Base-by-base conservation (phyloP, 2,797 vertebrate species). In the Darevskia nairensis region DNA sequence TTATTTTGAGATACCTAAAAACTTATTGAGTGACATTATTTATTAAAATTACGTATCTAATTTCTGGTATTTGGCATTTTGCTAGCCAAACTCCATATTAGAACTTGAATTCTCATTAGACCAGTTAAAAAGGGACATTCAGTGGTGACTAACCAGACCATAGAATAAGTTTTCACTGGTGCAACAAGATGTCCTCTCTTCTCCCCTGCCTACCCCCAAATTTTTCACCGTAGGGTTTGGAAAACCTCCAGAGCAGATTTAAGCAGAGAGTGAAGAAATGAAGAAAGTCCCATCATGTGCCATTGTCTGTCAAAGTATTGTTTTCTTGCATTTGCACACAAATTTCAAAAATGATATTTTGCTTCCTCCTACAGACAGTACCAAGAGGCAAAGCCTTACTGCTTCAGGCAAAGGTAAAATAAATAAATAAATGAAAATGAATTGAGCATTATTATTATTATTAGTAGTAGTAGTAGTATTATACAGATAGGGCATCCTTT, bases 351-450 rank as follows among this genome's bases (percentile, higher is more conserved):
- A 82, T 35, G 50, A 69, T 84, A 2, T 88, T 61, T 92, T 91
- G 90, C 91, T 95, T 91, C 80, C 80, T 59, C 91, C 94, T 96
- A 23, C 94, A 99, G 99, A 98, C 98, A 92, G 95, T 98, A 85
- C 98, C 94, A 90, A 98, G 97, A 96, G 98, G 99, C 80, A 97
- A 97, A 94, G 96, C 97, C 82, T 95, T 99, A 86, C 97, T 99
- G 93, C 98, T 99, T 89, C 99, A 99, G 96, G 99, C 99, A 89
- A 99, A 99, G 99, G 99, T 99, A 98, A 95, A 44, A 41, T 39
- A 44, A 44, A 44, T 44, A 82, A 71, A 44, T 25, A 0, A 55
- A 81, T 13, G 29, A 9, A 9, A 61, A 80, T 87, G 17, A 6
- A 59, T 75, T 29, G 35, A n/a, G 64, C 3, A 39, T 2, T 84